A percentile compares a stretch with the other conserved stretches of the same genome.
These are phyloP conservation scores for Acleris cristana DNA, from an alignment of 2,888 invertebrate species.

Conservation along the genomic window DNA sequence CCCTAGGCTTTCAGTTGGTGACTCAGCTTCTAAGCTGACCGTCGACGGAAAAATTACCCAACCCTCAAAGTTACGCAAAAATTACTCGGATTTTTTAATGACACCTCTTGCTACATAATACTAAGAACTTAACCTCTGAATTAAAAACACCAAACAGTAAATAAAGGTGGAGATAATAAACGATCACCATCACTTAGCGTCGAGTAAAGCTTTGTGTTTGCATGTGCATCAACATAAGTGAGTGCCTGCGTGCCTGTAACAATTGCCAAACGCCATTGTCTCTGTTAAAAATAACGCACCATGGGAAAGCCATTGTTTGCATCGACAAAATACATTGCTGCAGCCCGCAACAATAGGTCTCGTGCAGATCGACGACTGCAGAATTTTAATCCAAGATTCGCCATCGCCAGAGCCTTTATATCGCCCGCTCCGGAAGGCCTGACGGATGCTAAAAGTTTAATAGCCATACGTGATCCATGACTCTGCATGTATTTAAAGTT, in stretches of 20 bases:
- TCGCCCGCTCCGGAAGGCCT: not conserved
- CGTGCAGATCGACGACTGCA: conserved; percentile 45
- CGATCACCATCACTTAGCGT: conserved; percentile 51
- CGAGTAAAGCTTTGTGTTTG: conserved; percentile 38
- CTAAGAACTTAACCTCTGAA: too few relatives aligned
- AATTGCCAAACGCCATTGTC: conserved; percentile 73
- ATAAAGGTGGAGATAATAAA: conserved; percentile 44
- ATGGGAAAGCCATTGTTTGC: conserved; percentile 65
- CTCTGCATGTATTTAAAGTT: conserved; percentile 5
- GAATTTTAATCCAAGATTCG: conserved; percentile 47
- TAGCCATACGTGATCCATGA: conserved; percentile 9
- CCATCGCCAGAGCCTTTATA: not conserved
- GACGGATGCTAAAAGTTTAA: conserved; percentile 15
- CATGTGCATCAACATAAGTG: conserved; percentile 43
- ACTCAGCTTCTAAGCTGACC: too few relatives aligned
- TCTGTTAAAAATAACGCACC: conserved; percentile 55
- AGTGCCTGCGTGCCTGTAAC: conserved; percentile 44
- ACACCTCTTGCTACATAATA: too few relatives aligned
- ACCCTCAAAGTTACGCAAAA: too few relatives aligned
- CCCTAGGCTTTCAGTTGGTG: too few relatives aligned
- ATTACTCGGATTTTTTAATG: too few relatives aligned
- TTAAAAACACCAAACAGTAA: conserved; percentile 11
- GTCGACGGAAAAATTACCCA: too few relatives aligned
- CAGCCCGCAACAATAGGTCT: conserved; percentile 48
- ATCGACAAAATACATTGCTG: conserved; percentile 45